Conservation (phyloP, 2,113 vertebrate species). For the Hemibagrus wyckioides region DNA sequence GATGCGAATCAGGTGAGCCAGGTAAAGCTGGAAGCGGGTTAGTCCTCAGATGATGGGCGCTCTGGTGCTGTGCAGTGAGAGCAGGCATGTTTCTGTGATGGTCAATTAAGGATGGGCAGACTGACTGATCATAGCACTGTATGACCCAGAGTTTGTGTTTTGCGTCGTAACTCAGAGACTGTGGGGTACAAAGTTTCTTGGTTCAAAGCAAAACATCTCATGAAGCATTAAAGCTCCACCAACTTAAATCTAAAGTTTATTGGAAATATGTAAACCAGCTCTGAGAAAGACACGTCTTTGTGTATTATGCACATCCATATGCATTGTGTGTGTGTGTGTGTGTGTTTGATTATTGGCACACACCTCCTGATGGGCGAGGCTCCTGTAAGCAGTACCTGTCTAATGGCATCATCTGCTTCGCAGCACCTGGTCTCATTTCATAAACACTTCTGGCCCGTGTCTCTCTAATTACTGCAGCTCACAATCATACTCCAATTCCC, state of each 20-base stretch:
- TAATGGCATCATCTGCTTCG: constrained; percentile 34
- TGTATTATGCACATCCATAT: background rate
- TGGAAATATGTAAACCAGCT: background rate
- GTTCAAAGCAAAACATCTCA: background rate
- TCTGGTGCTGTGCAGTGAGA: background rate
- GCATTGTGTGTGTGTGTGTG: background rate
- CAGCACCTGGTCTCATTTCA: constrained; percentile 40
- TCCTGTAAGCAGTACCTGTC: constrained; percentile 17
- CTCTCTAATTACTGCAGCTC: constrained; percentile 43
- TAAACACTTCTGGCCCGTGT: constrained; percentile 32
- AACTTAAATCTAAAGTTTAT: background rate
- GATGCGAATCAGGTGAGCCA: background rate
- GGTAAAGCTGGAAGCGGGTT: background rate
- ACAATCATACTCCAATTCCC: constrained; percentile 3
- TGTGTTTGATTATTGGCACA: background rate
- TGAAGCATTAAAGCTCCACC: background rate
- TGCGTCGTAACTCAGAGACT: background rate
- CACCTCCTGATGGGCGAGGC: background rate
- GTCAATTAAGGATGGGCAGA: background rate
- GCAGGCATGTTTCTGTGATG: background rate
- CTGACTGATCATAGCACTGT: background rate
- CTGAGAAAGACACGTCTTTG: background rate
- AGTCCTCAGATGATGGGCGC: background rate
- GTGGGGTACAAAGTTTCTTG: background rate
- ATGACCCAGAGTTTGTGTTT: background rate